Percentiles rank a stretch among this genome's conserved stretches.
Evolutionary conservation across 2,113 vertebrate genomes (phyloP).

Genomic region (Zingel zingel): DNA sequence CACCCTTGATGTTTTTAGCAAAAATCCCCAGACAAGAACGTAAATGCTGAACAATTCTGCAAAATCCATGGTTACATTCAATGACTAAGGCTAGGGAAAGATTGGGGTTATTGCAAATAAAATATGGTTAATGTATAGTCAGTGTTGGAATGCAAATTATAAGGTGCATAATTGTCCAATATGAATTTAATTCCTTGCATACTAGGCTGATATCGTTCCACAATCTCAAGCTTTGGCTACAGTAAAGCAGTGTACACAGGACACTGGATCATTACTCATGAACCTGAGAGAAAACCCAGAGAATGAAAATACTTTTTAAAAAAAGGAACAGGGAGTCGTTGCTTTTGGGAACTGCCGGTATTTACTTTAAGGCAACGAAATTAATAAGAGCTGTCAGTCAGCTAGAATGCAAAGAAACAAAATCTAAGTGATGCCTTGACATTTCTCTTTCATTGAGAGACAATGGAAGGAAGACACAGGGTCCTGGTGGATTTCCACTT

Average conservation of each 20-base stretch:
- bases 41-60: neutral
- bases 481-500: slow-evolving; percentile 23
- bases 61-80: neutral
- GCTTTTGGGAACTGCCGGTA: slow-evolving; percentile 15
- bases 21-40: neutral
- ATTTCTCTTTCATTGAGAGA: slow-evolving; percentile 48
- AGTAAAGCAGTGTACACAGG: slow-evolving; percentile 1
- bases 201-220: neutral
- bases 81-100: neutral
- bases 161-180: neutral
- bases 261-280: neutral
- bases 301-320: slow-evolving; percentile 18
- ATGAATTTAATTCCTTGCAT: neutral
- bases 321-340: slow-evolving; percentile 12
- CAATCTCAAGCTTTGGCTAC: neutral
- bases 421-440: slow-evolving; percentile 47
- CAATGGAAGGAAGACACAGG: neutral
- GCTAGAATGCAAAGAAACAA: slow-evolving; percentile 10
- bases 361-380: slow-evolving; percentile 46
- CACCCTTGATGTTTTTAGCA: neutral
- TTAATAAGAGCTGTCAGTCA: slow-evolving; percentile 56
- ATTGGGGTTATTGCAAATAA: neutral
- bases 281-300: slow-evolving; percentile 42
- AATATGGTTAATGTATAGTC: neutral
- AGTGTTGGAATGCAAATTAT: neutral